phyloP scores from a whole-genome alignment of 1,140 invertebrate species.

The Musca vetustissima region DNA sequence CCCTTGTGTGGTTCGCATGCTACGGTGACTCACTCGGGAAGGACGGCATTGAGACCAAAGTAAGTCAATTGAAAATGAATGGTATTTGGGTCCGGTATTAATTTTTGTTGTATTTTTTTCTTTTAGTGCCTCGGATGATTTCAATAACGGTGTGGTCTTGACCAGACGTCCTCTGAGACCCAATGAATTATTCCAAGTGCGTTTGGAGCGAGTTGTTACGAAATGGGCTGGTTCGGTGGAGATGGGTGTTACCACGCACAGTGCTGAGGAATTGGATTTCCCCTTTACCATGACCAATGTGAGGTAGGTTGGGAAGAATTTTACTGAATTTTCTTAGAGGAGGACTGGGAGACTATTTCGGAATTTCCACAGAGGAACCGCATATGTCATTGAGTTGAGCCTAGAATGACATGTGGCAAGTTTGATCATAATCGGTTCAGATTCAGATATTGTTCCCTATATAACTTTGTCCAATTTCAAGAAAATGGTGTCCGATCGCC shows the following conservation, averaged over 20 bases:
- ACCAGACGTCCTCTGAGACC: conserved; percentile 80
- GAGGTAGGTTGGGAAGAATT: conserved; percentile 66
- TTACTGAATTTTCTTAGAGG: too few relatives aligned
- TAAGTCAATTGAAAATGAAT: too few relatives aligned
- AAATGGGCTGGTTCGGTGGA: conserved; percentile 97
- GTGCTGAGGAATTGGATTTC: conserved; percentile 84
- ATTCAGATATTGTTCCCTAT: too few relatives aligned
- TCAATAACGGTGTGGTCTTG: conserved; percentile 95
- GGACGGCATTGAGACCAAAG: conserved; percentile 90
- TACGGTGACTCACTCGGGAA: conserved; percentile 85
- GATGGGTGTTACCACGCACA: conserved; percentile 91
- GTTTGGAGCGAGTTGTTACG: conserved; percentile 81
- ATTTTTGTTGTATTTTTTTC: background rate
- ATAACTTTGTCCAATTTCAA: too few relatives aligned
- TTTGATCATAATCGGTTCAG: too few relatives aligned
- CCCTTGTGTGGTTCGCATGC: conserved; percentile 87
- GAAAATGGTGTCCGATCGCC: too few relatives aligned
- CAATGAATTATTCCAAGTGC: conserved; percentile 90
- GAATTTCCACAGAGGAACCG: too few relatives aligned
- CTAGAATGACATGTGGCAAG: too few relatives aligned
- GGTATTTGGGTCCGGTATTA: too few relatives aligned
- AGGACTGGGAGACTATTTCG: too few relatives aligned
- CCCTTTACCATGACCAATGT: conserved; percentile 97
- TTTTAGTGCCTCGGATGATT: conserved; percentile 85
- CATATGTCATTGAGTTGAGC: too few relatives aligned